phyloP scores from a whole-genome alignment of 2,797 vertebrate genomes.

The Sphenodon punctatus region DNA sequence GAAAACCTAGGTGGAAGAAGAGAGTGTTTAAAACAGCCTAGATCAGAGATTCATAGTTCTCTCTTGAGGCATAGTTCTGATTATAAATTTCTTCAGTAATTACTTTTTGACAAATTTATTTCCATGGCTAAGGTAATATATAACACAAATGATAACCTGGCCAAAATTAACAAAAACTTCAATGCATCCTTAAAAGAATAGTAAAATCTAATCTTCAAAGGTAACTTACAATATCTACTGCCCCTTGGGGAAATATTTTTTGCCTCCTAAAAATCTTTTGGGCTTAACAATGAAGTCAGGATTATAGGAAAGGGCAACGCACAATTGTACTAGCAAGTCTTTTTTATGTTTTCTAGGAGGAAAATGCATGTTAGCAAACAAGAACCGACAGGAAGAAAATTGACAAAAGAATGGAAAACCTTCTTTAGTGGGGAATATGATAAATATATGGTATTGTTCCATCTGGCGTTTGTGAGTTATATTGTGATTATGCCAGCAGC shows the following conservation, averaged over 20 bases:
- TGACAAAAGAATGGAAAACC: not conserved
- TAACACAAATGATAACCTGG: too few relatives aligned
- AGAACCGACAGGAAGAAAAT: not conserved
- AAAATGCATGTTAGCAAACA: not conserved
- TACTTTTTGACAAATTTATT: too few relatives aligned
- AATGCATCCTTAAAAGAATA: not conserved
- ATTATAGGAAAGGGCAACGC: not conserved
- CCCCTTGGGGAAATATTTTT: not conserved
- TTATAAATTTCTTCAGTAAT: too few relatives aligned
- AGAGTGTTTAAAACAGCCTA: too few relatives aligned
- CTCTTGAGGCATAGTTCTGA: too few relatives aligned
- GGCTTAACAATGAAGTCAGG: not conserved
- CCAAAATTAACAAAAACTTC: not conserved
- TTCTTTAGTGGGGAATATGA: not conserved
- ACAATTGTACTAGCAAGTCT: not conserved
- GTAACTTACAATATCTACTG: not conserved
- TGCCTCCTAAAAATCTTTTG: not conserved
- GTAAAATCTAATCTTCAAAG: too few relatives aligned
- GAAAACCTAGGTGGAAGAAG: too few relatives aligned
- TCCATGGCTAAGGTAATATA: too few relatives aligned
- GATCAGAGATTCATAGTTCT: too few relatives aligned
- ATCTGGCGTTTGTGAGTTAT: not conserved
- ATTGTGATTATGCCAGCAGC: not conserved
- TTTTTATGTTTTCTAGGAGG: not conserved
- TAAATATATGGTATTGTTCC: not conserved